Evolutionary conservation across 1,140 invertebrate genomes (phyloP), one percentile per base, ranked within the genome.

Genomic region (Drosophila kohkoa): DNA sequence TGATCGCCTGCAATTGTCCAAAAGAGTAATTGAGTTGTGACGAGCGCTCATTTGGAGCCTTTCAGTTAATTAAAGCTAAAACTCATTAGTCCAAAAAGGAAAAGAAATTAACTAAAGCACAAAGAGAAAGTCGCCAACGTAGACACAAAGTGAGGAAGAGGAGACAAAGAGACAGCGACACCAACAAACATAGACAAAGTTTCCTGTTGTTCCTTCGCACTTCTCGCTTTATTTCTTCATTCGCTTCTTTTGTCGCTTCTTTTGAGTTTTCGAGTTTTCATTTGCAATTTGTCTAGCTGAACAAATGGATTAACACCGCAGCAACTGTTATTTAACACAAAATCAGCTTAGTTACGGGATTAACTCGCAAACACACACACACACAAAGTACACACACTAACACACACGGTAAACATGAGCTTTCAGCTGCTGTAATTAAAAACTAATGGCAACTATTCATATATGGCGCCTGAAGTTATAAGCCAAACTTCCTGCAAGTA

Each of bases 341-440:
- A 70, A 75, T 69, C 72, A 70, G 67, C 72, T 75, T 75, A 75
- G 65, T 63, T 75, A 75, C 49, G 38, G 11, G 65, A 30, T 75
- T 75, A 75, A 13, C 51, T 46, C 66, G 70, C 66, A 57, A 57
- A 30, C 55, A 51, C 11, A 63, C 10, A 64, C 25, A 48, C 30
- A 55, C 55, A 38, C 45, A 16, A 30, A 59, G 13, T 13, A 52
- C 0, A 41, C 45, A 51, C 20, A 20, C 20, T 2, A 1, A 20
- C 2, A 20, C 20, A 57, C 43, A 58, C 15, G 11, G 11, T 32
- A 15, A 30, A 51, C 3, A 46, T 30, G 45, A 45, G 49, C 43
- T 75, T 69, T 55, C 30, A 54, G 64, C 41, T 58, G 57, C 20
- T 16, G 51, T 70, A 75, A 75, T 70, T 70, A 70, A 75, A 64